These are phyloP conservation scores for Phytoseiulus persimilis DNA, from an alignment of 2,888 invertebrate genomes.

Conservation along the genomic window DNA sequence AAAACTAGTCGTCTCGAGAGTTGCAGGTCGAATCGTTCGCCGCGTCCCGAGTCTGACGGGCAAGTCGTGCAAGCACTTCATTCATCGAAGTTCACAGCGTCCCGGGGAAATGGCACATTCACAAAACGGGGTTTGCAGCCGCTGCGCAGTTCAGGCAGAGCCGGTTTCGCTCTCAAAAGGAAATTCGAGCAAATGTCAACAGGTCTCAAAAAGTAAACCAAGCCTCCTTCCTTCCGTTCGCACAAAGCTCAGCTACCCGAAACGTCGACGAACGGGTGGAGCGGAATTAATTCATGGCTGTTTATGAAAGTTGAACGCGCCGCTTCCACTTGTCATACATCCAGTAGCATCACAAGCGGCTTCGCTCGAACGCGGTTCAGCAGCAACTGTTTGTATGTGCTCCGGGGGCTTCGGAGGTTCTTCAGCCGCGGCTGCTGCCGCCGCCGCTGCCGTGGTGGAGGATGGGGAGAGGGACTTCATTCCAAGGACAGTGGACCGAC, in stretches of 20 bases:
- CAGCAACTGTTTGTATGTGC: background rate
- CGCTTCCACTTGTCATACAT: background rate
- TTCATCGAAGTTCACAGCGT: background rate
- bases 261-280: background rate
- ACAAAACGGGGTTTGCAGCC: background rate
- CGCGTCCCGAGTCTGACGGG: background rate
- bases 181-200: background rate
- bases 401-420: background rate
- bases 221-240: background rate
- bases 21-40: background rate
- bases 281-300: background rate
- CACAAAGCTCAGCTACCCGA: too few species aligned
- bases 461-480: background rate
- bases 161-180: background rate
- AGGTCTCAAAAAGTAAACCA: background rate
- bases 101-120: background rate
- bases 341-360: background rate
- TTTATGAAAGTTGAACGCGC: background rate
- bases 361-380: background rate
- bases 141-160: background rate
- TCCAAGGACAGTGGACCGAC: background rate
- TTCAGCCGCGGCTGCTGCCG: background rate
- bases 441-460: background rate
- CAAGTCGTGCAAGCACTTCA: background rate
- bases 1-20: background rate